Evolutionary conservation across 2,888 invertebrate genomes (phyloP), one percentile per base, ranked within the genome.

Genomic region (Oasisia sp.): DNA sequence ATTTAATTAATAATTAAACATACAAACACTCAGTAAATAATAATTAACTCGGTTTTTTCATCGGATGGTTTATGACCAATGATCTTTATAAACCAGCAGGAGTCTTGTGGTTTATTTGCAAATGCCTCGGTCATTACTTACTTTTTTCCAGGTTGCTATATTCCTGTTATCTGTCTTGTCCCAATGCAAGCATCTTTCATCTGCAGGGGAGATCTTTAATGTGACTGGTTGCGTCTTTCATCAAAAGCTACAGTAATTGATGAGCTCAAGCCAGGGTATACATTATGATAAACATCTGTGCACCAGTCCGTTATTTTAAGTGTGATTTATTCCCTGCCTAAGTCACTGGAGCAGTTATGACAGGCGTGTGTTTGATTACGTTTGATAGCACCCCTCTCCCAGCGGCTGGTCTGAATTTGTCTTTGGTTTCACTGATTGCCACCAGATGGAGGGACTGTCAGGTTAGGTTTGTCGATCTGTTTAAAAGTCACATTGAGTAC

Each of bases 211-310:
- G 27, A n/a, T 19, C 74, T 74, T 74, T 74, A 27, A 74, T 74
- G 74, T 74, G 74, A 74, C 2, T 74, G 74, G 19, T 74, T 74
- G 27, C 74, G 5, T 19, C 74, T 74, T 74, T 74, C 74, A 74
- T 74, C 74, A 27, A n/a, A 74, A 74, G 74, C 74, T 74, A 74
- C 74, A 74, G 74, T 74, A 74, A 74, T 74, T 74, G 74, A 74
- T n/a, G 74, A 74, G 74, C n/a, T 74, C 27, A 74, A 74, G 74
- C 5, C 14, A 74, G 74, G 27, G 74, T 74, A 74, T 19, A 74
- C 74, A 74, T 74, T 74, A 74, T 74, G 74, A 74, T 74, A 74
- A 74, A 74, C 74, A 74, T 74, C 74, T 74, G 56, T 56, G n/a
- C 7, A n/a, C 74, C 74, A 27, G 27, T 9, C 27, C 74, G 27